Percentiles rank a stretch among this genome's conserved stretches.
phyloP scores from a whole-genome alignment of 2,888 invertebrate species.

The Seira sanloemensis region DNA sequence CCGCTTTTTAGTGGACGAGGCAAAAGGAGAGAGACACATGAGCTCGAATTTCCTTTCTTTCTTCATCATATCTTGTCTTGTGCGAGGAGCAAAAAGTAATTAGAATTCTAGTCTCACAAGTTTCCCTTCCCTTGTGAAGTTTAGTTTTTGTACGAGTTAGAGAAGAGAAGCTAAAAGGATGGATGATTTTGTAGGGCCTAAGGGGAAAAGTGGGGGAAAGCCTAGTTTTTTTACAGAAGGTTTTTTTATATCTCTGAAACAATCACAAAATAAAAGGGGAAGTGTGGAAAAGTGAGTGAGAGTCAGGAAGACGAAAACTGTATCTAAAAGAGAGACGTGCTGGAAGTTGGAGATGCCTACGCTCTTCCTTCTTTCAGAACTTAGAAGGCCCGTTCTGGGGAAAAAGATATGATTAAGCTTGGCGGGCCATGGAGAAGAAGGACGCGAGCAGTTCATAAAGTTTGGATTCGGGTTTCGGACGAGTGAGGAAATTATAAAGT shows the following conservation, averaged over 20 bases:
- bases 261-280: neutral
- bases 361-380: too few relatives aligned
- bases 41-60: too few relatives aligned
- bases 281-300: neutral
- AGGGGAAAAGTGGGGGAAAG: neutral
- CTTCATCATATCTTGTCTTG: too few relatives aligned
- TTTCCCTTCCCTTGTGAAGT: constrained; percentile 28
- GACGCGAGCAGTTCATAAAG: too few relatives aligned
- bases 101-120: constrained; percentile 56
- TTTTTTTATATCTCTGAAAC: neutral
- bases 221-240: neutral
- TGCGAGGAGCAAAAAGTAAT: constrained; percentile 39
- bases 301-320: neutral
- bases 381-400: too few relatives aligned
- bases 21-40: neutral
- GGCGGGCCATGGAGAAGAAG: too few relatives aligned
- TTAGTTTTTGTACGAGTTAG: too few relatives aligned
- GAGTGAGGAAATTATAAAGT: too few relatives aligned
- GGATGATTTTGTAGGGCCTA: neutral
- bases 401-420: too few relatives aligned
- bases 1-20: neutral
- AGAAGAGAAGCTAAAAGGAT: neutral
- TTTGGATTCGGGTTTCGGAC: too few relatives aligned
- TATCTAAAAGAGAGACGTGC: neutral
- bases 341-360: neutral